These are phyloP conservation scores for Cyprinodon diabolis DNA, from an alignment of 2,797 vertebrate genomes.

Conservation along the genomic window DNA sequence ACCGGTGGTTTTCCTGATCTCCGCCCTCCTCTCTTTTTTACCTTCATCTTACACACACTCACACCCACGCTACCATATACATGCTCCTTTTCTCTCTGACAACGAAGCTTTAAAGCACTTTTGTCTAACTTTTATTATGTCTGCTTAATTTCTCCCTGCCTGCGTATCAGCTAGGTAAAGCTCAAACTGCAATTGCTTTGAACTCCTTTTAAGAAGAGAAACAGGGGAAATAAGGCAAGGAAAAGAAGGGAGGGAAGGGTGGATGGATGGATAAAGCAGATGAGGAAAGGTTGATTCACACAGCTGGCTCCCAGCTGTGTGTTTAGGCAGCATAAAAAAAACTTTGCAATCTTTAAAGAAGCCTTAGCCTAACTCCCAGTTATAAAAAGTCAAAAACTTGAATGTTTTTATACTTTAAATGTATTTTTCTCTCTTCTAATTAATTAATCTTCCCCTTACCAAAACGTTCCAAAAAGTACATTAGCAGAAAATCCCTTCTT, in stretches of 20 bases:
- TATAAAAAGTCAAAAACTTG: constrained; percentile 30
- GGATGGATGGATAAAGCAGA: constrained; percentile 67
- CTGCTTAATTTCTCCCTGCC: constrained; percentile 13
- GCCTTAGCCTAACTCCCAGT: constrained; percentile 59
- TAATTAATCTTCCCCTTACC: background rate
- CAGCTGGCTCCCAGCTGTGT: constrained; percentile 84
- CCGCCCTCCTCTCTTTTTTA: constrained; percentile 46
- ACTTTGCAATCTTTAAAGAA: constrained; percentile 70
- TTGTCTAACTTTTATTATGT: constrained; percentile 19
- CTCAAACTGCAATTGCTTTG: constrained; percentile 74
- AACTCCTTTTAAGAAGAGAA: constrained; percentile 67
- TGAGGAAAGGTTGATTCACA: constrained; percentile 75
- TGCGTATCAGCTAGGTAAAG: constrained; percentile 64
- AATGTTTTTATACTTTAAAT: background rate
- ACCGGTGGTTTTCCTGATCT: constrained; percentile 82
- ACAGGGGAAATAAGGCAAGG: constrained; percentile 47
- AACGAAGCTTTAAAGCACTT: constrained; percentile 21
- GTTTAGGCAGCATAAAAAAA: constrained; percentile 42
- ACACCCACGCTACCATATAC: constrained; percentile 9
- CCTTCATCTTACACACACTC: constrained; percentile 24
- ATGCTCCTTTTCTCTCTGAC: constrained; percentile 37
- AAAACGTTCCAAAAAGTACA: background rate
- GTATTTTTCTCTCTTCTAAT: constrained; percentile 16
- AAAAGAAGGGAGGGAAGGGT: constrained; percentile 34
- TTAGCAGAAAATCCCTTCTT: constrained; percentile 1